These are phyloP conservation scores for Lottia scabra DNA, from an alignment of 2,888 invertebrate genomes.

Conservation along the genomic window DNA sequence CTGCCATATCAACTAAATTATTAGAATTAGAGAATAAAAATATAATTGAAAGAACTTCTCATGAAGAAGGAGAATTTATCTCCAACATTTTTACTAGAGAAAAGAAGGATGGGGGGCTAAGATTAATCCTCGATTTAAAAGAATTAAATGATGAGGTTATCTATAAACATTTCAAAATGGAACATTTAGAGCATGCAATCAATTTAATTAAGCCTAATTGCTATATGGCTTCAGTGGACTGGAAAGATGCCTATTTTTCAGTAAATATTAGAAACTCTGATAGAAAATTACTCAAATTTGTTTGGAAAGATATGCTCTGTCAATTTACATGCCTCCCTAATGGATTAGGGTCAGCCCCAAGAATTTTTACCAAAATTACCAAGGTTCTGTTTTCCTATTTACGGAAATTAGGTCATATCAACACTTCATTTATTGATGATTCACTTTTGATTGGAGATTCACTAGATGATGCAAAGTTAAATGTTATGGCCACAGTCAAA, in stretches of 20 bases:
- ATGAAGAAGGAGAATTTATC: background rate
- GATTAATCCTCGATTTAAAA: constrained; percentile 17
- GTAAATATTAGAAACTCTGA: constrained; percentile 1
- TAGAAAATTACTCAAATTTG: constrained; percentile 4
- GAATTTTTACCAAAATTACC: background rate
- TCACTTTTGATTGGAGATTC: constrained; percentile 23
- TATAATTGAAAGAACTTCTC: constrained; percentile 1
- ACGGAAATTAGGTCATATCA: constrained; percentile 10
- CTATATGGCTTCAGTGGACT: constrained; percentile 14
- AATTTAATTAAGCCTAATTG: constrained; percentile 13
- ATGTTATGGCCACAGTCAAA: background rate
- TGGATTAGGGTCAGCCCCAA: constrained; percentile 3
- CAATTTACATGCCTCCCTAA: constrained; percentile 10
- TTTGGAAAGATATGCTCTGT: background rate
- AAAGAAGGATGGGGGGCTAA: constrained; percentile 6
- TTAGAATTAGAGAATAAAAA: background rate
- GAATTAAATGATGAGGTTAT: constrained; percentile 23
- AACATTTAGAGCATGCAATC: constrained; percentile 26
- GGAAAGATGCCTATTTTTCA: constrained; percentile 20
- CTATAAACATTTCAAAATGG: constrained; percentile 34
- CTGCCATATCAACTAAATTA: background rate
- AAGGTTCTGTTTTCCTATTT: constrained; percentile 12
- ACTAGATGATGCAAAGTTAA: constrained; percentile 14
- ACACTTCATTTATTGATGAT: constrained; percentile 11
- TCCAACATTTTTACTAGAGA: constrained; percentile 3